phyloP scores from a whole-genome alignment of 2,888 invertebrate genomes.

The Anodontia alba region DNA sequence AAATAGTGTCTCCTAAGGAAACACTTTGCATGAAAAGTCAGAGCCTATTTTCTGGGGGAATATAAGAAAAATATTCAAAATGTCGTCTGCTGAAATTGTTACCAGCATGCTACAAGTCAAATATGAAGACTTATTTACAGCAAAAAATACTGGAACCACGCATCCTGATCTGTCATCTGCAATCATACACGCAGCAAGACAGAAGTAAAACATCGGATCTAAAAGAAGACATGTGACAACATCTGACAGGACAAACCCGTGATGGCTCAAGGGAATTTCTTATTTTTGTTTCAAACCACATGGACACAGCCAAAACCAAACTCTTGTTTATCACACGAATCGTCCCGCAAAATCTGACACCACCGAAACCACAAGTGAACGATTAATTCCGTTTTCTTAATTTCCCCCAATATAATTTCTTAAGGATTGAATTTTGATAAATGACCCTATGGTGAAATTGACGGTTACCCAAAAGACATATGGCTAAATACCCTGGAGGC shows the following conservation, averaged over 20 bases:
- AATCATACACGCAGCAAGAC: no score
- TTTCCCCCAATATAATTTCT: slow-evolving; percentile 44
- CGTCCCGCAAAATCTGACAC: slow-evolving; percentile 51
- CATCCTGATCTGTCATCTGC: no score
- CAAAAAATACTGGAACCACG: no score
- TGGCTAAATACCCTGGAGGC: slow-evolving; percentile 54
- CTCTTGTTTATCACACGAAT: slow-evolving; percentile 49
- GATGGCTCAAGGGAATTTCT: slow-evolving; percentile 35
- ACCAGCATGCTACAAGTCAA: no score
- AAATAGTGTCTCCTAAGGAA: no score
- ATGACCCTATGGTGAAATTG: slow-evolving; percentile 26
- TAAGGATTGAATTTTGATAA: slow-evolving; percentile 48
- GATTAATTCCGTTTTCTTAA: slow-evolving; percentile 51
- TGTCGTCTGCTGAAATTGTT: no score
- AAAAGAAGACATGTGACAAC: no score
- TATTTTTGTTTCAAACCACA: slow-evolving; percentile 48
- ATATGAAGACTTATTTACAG: no score
- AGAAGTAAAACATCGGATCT: no score
- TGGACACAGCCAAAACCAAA: slow-evolving; percentile 40
- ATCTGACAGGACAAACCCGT: neutral
- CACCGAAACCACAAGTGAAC: slow-evolving; percentile 54
- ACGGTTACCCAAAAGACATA: slow-evolving; percentile 43
- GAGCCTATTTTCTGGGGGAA: no score
- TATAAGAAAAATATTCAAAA: no score
- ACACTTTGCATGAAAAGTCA: no score